Conservation (phyloP, 2,888 invertebrate genomes). For the Lasioglossum oenotherae region DNA sequence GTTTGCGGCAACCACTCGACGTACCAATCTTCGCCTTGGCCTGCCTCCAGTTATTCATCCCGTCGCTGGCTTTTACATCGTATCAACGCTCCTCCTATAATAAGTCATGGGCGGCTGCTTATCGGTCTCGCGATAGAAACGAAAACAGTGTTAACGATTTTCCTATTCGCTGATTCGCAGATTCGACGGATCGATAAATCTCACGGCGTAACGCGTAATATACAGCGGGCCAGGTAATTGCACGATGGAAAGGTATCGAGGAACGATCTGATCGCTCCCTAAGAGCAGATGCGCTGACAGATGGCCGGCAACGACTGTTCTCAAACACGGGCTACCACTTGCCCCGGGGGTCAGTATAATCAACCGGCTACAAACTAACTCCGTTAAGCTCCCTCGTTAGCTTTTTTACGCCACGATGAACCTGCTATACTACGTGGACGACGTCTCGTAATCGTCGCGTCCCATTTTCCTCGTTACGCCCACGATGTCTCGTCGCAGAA, state of each 20-base stretch:
- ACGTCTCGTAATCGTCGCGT: slow-evolving; percentile 24
- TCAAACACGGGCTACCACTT: slow-evolving; percentile 68
- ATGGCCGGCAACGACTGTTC: slow-evolving; percentile 68
- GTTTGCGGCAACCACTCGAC: slow-evolving; percentile 48
- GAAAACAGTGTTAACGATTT: slow-evolving; percentile 48
- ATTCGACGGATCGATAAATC: slow-evolving; percentile 47
- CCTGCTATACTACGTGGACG: slow-evolving; percentile 24
- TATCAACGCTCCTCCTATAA: slow-evolving; percentile 48
- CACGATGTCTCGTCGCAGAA: neutral
- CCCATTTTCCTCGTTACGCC: slow-evolving; percentile 1
- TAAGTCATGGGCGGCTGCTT: slow-evolving; percentile 44
- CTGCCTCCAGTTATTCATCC: slow-evolving; percentile 43
- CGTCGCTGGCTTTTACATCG: slow-evolving; percentile 48
- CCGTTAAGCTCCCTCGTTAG: slow-evolving; percentile 48
- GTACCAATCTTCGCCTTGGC: slow-evolving; percentile 54
- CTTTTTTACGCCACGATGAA: slow-evolving; percentile 40
- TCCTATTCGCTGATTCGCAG: slow-evolving; percentile 36
- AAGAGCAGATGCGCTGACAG: slow-evolving; percentile 71
- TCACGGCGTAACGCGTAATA: slow-evolving; percentile 4
- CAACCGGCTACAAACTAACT: slow-evolving; percentile 70
- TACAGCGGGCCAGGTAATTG: slow-evolving; percentile 39
- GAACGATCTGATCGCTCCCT: slow-evolving; percentile 60
- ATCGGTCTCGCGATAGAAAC: slow-evolving; percentile 41
- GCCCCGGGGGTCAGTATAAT: slow-evolving; percentile 71
- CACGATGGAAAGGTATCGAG: slow-evolving; percentile 45